Conservation (phyloP, 2,113 vertebrate species). For the Carassius gibelio region DNA sequence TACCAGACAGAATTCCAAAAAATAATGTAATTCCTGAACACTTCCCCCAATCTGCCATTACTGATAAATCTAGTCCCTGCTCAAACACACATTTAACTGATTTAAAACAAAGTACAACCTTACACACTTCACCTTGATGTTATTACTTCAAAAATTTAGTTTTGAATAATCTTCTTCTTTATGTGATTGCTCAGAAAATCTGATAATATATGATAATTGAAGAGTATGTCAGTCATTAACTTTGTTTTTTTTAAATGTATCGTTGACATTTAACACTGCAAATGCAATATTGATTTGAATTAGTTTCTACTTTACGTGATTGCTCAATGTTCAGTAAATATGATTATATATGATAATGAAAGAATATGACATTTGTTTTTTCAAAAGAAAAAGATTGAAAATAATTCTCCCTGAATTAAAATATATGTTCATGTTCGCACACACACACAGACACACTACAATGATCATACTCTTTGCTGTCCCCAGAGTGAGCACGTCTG, state of each 20-base stretch:
- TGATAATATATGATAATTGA: background rate
- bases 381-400: background rate
- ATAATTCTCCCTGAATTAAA: background rate
- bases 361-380: background rate
- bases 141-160: background rate
- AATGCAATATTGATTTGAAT: background rate
- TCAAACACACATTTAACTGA: background rate
- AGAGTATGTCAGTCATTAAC: background rate
- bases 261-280: background rate
- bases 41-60: background rate
- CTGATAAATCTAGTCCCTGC: background rate
- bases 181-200: background rate
- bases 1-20: conserved; percentile 3
- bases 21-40: background rate
- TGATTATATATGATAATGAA: background rate
- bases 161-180: background rate
- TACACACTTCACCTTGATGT: background rate
- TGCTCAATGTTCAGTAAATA: background rate
- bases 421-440: background rate
- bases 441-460: conserved; percentile 29
- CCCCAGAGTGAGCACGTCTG: conserved; percentile 47
- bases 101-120: background rate
- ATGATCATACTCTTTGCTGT: conserved; percentile 63
- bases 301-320: background rate
- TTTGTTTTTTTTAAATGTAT: background rate